A percentile compares a stretch with the other conserved stretches of the same genome.
Evolutionary conservation across 1,140 invertebrate genomes (phyloP).

Genomic region (Microplitis demolitor): DNA sequence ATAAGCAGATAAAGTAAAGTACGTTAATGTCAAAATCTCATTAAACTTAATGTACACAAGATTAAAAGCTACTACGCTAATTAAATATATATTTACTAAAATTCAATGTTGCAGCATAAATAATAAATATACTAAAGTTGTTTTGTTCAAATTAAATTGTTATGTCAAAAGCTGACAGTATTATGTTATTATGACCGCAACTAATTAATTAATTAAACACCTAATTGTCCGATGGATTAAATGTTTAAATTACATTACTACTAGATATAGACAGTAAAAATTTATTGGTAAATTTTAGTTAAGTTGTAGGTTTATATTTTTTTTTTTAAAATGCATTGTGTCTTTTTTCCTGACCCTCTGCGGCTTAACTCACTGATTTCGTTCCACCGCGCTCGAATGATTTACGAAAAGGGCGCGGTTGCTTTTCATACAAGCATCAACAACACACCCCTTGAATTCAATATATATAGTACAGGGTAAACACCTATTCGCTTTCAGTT

Average conservation of each 20-base stretch:
- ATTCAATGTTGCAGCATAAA: no score
- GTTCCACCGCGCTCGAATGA: slow-evolving; percentile 33
- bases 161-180: no score
- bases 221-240: no score
- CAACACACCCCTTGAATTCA: neutral
- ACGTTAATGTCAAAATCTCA: neutral
- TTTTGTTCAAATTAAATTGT: no score
- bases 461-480: neutral
- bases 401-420: slow-evolving; percentile 24
- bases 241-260: no score
- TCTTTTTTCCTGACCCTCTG: slow-evolving; percentile 13
- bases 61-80: neutral
- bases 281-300: neutral
- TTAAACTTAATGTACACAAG: neutral
- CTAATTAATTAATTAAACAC: no score
- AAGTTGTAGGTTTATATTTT: neutral
- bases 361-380: slow-evolving; percentile 36
- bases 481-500: slow-evolving; percentile 22
- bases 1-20: neutral
- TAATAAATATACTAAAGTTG: no score
- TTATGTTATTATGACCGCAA: no score
- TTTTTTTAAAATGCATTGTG: slow-evolving; percentile 23
- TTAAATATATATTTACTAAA: neutral
- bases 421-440: neutral
- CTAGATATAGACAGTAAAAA: neutral